A percentile compares a stretch with the other conserved stretches of the same genome.
phyloP scores from a whole-genome alignment of 2,113 vertebrate species.

The Dicrurus megarhynchus region DNA sequence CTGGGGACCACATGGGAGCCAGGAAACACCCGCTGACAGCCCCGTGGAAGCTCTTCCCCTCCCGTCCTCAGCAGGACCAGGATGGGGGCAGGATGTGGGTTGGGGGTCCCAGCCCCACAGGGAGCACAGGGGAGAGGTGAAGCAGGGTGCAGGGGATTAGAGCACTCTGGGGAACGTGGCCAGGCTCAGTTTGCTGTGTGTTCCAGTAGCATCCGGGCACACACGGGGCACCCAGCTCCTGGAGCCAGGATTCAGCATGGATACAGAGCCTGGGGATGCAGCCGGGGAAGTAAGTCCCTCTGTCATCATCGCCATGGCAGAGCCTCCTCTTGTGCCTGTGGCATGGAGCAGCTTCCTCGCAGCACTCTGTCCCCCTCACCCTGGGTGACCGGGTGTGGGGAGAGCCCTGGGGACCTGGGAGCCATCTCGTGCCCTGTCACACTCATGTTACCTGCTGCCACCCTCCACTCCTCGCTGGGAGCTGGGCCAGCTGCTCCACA shows the following conservation, averaged over 20 bases:
- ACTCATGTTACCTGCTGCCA: not conserved
- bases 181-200: not conserved
- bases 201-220: not conserved
- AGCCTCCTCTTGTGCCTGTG: not conserved
- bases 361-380: not conserved
- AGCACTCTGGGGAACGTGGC: fast-evolving
- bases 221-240: not conserved
- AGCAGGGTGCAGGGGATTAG: not conserved
- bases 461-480: not conserved
- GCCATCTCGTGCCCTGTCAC: fast-evolving
- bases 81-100: not conserved
- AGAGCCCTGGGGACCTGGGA: not conserved
- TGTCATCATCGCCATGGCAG: not conserved
- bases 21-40: not conserved
- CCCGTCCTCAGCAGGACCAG: fast-evolving
- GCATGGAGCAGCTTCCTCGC: not conserved
- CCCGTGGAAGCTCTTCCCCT: not conserved
- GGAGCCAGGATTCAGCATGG: not conserved
- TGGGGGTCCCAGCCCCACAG: fast-evolving
- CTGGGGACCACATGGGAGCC: conserved; percentile 22
- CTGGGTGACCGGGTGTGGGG: fast-evolving
- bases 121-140: not conserved
- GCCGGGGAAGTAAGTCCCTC: conserved; percentile 1
- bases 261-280: not conserved
- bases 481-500: not conserved